Evolutionary conservation across 2,113 vertebrate species (phyloP).

Genomic region (Zosterops hypoxanthus): DNA sequence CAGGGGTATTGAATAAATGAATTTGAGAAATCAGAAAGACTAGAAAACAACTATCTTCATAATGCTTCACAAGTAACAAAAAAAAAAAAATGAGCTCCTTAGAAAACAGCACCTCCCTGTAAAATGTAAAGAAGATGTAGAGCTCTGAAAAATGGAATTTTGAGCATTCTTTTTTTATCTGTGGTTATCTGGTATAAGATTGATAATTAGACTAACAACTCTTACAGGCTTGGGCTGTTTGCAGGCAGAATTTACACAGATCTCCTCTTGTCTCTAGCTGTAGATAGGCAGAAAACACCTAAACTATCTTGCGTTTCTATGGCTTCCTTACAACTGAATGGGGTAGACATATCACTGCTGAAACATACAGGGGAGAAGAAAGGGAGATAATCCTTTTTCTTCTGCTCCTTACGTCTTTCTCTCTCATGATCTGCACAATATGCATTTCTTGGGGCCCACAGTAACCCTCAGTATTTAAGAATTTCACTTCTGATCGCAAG

Average conservation of each 20-base stretch:
- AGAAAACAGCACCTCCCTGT: background rate
- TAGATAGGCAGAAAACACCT: background rate
- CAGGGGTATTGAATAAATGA: background rate
- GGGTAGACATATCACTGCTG: background rate
- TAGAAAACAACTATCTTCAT: background rate
- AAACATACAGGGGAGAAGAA: background rate
- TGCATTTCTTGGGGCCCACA: background rate
- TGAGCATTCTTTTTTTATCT: background rate
- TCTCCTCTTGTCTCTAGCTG: background rate
- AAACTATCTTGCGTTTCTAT: background rate
- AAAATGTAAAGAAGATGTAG: background rate
- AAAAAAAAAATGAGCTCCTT: background rate
- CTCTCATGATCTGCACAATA: background rate
- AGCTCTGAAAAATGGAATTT: background rate
- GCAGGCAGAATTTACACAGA: background rate
- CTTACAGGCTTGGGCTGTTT: background rate
- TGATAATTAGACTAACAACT: background rate
- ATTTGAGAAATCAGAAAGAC: background rate
- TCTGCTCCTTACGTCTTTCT: background rate
- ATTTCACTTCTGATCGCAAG: background rate
- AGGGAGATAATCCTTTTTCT: background rate
- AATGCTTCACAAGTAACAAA: background rate
- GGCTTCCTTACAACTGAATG: background rate
- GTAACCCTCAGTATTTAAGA: background rate
- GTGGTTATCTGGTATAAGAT: background rate